These are phyloP conservation scores for Leptinotarsa tumamoca DNA, from an alignment of 2,888 invertebrate genomes.

Conservation along the genomic window DNA sequence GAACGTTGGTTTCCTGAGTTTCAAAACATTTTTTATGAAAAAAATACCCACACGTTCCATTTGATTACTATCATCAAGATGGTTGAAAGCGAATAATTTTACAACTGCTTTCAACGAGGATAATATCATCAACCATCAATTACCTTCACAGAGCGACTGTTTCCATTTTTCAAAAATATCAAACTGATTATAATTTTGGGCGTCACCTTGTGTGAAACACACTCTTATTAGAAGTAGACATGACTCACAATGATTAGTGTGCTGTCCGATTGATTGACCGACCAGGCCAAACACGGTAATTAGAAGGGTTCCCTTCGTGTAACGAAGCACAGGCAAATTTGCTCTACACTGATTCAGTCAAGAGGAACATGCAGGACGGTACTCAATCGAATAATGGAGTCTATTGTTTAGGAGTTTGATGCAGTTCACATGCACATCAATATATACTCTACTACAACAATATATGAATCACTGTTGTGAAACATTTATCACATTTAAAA, in stretches of 20 bases:
- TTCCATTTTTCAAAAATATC: no score
- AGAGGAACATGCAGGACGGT: conserved; percentile 5
- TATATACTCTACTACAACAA: no score
- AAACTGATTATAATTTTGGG: neutral
- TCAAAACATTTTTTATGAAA: no score
- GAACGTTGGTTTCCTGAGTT: no score
- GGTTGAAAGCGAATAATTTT: no score
- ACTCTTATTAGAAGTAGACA: conserved; percentile 17
- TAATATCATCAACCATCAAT: no score
- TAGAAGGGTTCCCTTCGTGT: conserved; percentile 10
- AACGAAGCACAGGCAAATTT: conserved; percentile 14
- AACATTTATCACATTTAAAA: no score
- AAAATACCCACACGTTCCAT: no score
- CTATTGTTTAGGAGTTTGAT: neutral
- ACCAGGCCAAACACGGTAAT: conserved; percentile 8
- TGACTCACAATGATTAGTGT: conserved; percentile 18
- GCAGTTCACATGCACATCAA: neutral
- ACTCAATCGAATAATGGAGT: neutral
- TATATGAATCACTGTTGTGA: no score
- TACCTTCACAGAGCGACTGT: no score
- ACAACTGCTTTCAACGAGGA: no score
- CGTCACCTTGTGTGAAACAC: neutral
- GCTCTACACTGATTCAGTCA: neutral
- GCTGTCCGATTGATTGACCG: conserved; percentile 15
- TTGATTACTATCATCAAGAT: no score